These are phyloP conservation scores for Crocidura indochinensis DNA, from an alignment of 2,797 vertebrate genomes.

Conservation along the genomic window DNA sequence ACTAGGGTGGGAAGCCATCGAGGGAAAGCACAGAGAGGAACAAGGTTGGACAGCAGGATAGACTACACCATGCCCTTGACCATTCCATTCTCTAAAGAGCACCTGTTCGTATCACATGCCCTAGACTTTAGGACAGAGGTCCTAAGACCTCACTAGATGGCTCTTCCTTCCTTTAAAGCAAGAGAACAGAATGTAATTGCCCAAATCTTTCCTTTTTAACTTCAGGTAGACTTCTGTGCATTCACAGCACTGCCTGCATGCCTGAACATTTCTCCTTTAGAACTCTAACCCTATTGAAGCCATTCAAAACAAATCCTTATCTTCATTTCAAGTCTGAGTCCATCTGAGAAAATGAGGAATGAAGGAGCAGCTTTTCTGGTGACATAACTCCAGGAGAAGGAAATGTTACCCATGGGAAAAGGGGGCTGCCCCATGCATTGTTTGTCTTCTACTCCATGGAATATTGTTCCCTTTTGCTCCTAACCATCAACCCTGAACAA, in stretches of 20 bases:
- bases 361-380: no score
- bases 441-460: slow-evolving; percentile 25
- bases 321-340: neutral
- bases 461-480: slow-evolving; percentile 10
- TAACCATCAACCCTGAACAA: slow-evolving; percentile 43
- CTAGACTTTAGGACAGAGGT: neutral
- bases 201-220: neutral
- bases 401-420: neutral
- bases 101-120: neutral
- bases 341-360: rapidly evolving
- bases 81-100: neutral
- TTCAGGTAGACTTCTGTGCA: neutral
- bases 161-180: neutral
- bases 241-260: rapidly evolving
- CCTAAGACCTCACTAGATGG: neutral
- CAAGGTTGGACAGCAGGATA: neutral
- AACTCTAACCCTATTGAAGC: neutral
- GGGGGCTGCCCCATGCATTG: neutral
- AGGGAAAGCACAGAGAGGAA: neutral
- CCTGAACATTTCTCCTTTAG: neutral
- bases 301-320: neutral
- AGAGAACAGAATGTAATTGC: no score
- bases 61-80: neutral
- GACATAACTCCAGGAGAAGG: no score
- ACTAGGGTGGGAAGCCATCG: neutral